phyloP scores from a whole-genome alignment of 2,113 vertebrate species.

The Meriones unguiculatus region DNA sequence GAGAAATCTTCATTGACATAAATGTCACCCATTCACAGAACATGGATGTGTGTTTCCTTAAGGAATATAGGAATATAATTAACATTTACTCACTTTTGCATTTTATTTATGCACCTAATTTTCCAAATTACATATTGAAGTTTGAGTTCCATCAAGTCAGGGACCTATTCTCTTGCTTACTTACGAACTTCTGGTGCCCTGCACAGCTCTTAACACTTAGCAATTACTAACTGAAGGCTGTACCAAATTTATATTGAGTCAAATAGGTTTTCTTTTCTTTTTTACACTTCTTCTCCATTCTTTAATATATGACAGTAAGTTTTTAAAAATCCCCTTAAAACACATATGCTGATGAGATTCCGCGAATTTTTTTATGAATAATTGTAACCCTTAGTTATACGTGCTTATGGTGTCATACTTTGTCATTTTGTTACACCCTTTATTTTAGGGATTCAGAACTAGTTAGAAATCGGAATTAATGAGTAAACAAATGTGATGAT shows the following conservation, averaged over 20 bases:
- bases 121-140: neutral
- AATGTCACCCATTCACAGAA: neutral
- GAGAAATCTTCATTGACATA: neutral
- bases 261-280: neutral
- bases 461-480: conserved; percentile 61
- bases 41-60: neutral
- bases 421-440: conserved; percentile 30
- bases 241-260: neutral
- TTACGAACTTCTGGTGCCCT: neutral
- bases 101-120: neutral
- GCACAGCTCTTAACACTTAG: neutral
- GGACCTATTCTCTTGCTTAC: neutral
- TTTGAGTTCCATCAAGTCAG: neutral
- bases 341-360: neutral
- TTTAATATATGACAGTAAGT: conserved; percentile 26
- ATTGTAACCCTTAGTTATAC: conserved; percentile 48
- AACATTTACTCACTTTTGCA: neutral
- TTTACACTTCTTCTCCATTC: conserved; percentile 22
- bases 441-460: conserved; percentile 54
- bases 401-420: conserved; percentile 30
- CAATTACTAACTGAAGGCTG: neutral
- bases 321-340: conserved; percentile 17
- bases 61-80: neutral
- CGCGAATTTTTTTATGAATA: conserved; percentile 60
- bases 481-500: neutral